Evolutionary conservation across 2,113 vertebrate species (phyloP), one percentile per base, ranked within the genome.

Genomic region (Xenus cinereus): DNA sequence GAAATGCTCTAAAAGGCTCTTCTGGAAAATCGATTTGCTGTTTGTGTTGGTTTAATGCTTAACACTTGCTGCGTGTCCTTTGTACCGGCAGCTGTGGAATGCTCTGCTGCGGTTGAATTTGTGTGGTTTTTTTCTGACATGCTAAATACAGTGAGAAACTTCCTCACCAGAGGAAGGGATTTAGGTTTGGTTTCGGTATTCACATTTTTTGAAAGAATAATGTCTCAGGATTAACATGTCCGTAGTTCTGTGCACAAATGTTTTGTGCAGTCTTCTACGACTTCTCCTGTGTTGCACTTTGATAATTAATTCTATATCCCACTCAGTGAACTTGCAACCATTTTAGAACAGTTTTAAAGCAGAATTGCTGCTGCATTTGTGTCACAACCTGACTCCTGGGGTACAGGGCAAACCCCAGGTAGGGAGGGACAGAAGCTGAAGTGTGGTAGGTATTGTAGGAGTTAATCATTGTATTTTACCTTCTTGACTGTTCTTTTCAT

Each of bases 41-140:
- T 94, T 87, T 90, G 81, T 92, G 74, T 96, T 94, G 91, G 90
- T 93, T 96, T 97, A 96, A 95, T 97, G 90, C 89, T 96, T 96
- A 96, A 96, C 86, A 32, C 79, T 88, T 5, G 1, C 68, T 90
- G 71, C 0, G 20, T 93, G 94, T 93, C 84, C 95, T 95, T 94
- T 97, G 91, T 89, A 92, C 95, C 14, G 4, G 68, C 77, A 94
- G 81, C 90, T 87, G 74, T 90, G 82, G 95, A 92, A 95, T 94
- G 90, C 69, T 78, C 45, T 72, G 39, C 59, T 90, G 69, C 78
- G 72, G 73, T 14, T 90, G 54, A 89, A 76, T 90, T 83, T 87
- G 57, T 86, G 39, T 60, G 35, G 20, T 48, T 48, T 48, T 75
- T 84, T 89, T 81, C 80, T 79, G 74, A 59, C n/a, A n/a, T 16